Percentiles rank a stretch among this genome's conserved stretches.
Evolutionary conservation across 1,140 invertebrate genomes (phyloP).

Genomic region (Hypothenemus hampei): DNA sequence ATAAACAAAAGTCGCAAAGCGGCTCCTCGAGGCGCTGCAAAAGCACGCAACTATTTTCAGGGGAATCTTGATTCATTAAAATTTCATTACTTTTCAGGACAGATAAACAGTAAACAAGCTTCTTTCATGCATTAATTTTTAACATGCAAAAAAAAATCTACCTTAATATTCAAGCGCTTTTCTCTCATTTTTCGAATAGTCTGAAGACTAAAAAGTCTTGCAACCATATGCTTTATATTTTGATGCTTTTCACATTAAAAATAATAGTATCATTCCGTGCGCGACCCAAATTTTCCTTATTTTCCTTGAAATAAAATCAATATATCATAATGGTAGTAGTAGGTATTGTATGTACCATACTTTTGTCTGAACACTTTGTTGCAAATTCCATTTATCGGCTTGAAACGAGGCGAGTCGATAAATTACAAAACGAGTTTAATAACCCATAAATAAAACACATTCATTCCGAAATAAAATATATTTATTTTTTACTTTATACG

Average conservation of each 20-base stretch:
- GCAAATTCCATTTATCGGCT: slow-evolving; percentile 7
- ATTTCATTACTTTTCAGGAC: not conserved
- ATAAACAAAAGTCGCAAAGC: slow-evolving; percentile 26
- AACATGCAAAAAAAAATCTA: too few relatives aligned
- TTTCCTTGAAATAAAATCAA: slow-evolving; percentile 22
- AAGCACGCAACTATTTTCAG: not conserved
- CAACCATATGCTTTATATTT: not conserved
- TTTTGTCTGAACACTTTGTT: slow-evolving; percentile 2
- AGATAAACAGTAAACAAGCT: too few relatives aligned
- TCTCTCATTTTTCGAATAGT: too few relatives aligned
- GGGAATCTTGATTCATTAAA: not conserved
- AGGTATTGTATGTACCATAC: not conserved
- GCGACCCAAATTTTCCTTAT: slow-evolving; percentile 21
- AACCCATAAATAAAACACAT: not conserved
- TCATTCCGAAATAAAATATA: slow-evolving; percentile 5
- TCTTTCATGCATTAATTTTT: not conserved
- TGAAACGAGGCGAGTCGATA: not conserved
- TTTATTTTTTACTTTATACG: too few relatives aligned
- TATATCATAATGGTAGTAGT: not conserved
- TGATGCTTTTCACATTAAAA: not conserved
- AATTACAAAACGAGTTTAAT: not conserved
- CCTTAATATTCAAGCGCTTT: too few relatives aligned
- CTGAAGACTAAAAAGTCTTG: not conserved
- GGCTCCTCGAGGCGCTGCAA: slow-evolving; percentile 8
- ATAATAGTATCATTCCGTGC: slow-evolving; percentile 25